A percentile compares a stretch with the other conserved stretches of the same genome.
Conservation (phyloP, 1,140 invertebrate genomes). For the Tenebrio molitor region DNA sequence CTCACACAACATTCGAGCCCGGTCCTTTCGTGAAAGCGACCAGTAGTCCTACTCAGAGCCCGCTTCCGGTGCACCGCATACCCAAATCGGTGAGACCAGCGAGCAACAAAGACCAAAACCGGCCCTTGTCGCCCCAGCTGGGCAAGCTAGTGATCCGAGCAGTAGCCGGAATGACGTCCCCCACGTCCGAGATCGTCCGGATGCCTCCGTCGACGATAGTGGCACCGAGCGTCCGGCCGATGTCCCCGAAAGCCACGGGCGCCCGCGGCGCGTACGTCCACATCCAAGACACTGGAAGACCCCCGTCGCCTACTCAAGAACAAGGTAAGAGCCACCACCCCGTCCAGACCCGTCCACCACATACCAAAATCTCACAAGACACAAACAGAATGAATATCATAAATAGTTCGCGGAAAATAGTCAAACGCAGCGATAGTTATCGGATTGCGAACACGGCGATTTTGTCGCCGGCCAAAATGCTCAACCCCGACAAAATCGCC, state of each 20-base stretch:
- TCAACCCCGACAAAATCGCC: constrained; percentile 60
- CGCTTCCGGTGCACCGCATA: constrained; percentile 65
- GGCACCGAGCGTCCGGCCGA: constrained; percentile 66
- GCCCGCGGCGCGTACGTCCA: constrained; percentile 78
- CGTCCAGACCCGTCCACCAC: not conserved
- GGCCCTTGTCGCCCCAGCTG: constrained; percentile 68
- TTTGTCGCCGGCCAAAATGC: constrained; percentile 66
- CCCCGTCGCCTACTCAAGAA: constrained; percentile 72
- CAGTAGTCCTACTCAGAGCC: constrained; percentile 66
- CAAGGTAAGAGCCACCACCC: constrained; percentile 69
- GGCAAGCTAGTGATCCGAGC: constrained; percentile 78
- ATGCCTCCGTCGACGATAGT: constrained; percentile 72
- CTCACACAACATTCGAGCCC: constrained; percentile 87
- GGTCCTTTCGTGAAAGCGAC: constrained; percentile 78
- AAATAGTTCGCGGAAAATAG: constrained; percentile 60
- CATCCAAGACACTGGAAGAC: constrained; percentile 77
- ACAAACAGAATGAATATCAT: constrained; percentile 32
- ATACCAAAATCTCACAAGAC: constrained; percentile 37
- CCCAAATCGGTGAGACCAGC: constrained; percentile 66
- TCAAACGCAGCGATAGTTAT: constrained; percentile 89
- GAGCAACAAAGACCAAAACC: constrained; percentile 46
- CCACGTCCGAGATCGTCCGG: constrained; percentile 74
- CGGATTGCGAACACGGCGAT: constrained; percentile 83
- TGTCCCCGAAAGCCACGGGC: constrained; percentile 64
- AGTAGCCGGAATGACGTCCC: constrained; percentile 67